phyloP scores from a whole-genome alignment of 1,140 invertebrate species.

The Leptinotarsa lineolata region DNA sequence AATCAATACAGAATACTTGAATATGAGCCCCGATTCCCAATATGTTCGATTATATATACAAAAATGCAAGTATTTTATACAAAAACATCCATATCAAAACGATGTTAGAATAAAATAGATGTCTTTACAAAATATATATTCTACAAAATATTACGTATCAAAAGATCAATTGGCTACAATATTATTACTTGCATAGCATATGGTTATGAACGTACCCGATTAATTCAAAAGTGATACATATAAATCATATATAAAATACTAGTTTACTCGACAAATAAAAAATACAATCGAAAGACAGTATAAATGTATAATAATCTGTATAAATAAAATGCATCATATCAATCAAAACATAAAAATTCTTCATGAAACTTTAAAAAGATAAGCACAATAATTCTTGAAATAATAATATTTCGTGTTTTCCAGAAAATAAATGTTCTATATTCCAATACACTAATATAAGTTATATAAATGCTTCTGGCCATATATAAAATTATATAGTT shows the following conservation, averaged over 20 bases:
- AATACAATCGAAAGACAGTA: conserved; percentile 9
- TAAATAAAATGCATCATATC: conserved; percentile 23
- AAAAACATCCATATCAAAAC: conserved; percentile 46
- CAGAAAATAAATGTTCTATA: conserved; percentile 10
- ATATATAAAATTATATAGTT: not conserved
- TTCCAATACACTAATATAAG: conserved; percentile 2
- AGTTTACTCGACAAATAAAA: not conserved
- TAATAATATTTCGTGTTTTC: conserved; percentile 14
- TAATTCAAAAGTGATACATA: conserved; percentile 30
- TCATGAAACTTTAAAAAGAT: conserved; percentile 10
- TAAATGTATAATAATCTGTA: conserved; percentile 15
- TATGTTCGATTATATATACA: conserved; percentile 37
- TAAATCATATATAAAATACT: conserved; percentile 14
- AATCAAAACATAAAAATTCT: conserved; percentile 23
- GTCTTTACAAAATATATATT: conserved; percentile 45
- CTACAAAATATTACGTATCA: conserved; percentile 46
- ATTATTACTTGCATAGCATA: conserved; percentile 21
- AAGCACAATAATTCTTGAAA: conserved; percentile 15
- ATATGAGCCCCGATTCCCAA: conserved; percentile 43
- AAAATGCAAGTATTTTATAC: conserved; percentile 42
- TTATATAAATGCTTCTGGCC: conserved; percentile 20
- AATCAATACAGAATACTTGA: conserved; percentile 41
- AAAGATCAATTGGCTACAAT: conserved; percentile 36
- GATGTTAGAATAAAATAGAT: conserved; percentile 40
- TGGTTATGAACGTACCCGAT: not conserved